A percentile compares a stretch with the other conserved stretches of the same genome.
These are phyloP conservation scores for Coregonus clupeaformis DNA, from an alignment of 2,113 vertebrate species.

Conservation along the genomic window DNA sequence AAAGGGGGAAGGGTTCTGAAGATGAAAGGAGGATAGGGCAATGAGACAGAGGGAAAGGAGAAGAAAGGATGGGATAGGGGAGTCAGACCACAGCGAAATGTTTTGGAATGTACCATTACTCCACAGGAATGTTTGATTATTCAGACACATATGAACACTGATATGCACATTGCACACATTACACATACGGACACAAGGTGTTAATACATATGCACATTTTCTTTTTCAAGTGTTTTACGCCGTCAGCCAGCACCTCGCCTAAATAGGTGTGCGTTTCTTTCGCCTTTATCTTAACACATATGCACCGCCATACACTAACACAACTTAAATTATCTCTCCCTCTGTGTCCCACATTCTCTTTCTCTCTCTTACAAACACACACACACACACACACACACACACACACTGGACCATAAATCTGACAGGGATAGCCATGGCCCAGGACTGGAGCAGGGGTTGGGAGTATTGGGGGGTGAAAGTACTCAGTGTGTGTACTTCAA, in stretches of 20 bases:
- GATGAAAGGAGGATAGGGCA: neutral
- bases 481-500: neutral
- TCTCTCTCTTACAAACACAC: neutral
- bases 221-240: too few relatives aligned
- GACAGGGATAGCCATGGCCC: neutral
- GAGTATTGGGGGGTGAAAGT: too few relatives aligned
- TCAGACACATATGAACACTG: neutral
- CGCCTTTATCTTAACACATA: too few relatives aligned
- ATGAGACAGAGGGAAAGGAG: neutral
- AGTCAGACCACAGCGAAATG: neutral
- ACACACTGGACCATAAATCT: conserved; percentile 6
- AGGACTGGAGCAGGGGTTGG: neutral
- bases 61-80: neutral
- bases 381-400: neutral
- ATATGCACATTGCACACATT: neutral
- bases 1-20: neutral
- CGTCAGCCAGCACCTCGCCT: too few relatives aligned
- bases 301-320: neutral
- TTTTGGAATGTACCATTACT: neutral
- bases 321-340: neutral
- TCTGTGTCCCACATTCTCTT: too few relatives aligned
- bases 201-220: neutral
- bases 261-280: too few relatives aligned
- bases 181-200: neutral
- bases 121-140: neutral